Evolutionary conservation across 2,797 vertebrate species (phyloP).

Genomic region (Cynopterus sphinx): DNA sequence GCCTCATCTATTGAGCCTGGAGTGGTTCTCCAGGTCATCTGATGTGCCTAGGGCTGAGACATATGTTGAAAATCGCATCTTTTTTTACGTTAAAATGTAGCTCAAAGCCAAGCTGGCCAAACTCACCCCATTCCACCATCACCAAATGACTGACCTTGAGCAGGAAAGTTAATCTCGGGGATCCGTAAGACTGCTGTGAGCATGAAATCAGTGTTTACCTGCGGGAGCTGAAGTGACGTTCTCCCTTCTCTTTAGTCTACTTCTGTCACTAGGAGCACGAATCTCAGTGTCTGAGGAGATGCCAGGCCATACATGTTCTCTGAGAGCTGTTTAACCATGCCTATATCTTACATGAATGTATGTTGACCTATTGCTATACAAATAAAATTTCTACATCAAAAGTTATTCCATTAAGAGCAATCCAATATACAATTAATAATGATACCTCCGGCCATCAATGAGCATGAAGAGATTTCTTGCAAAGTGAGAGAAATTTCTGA

Average conservation of each 20-base stretch:
- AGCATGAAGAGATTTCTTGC: neutral
- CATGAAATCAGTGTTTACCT: neutral
- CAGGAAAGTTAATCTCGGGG: neutral
- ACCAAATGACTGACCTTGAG: neutral
- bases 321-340: neutral
- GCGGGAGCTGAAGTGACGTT: neutral
- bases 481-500: neutral
- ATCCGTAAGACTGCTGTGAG: neutral
- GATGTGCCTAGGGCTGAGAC: neutral
- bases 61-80: neutral
- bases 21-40: neutral
- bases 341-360: neutral
- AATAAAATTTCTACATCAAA: neutral
- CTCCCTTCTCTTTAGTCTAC: neutral
- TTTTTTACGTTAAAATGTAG: neutral
- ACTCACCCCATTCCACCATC: neutral
- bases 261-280: neutral
- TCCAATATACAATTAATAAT: neutral
- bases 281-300: neutral
- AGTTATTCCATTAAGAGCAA: neutral
- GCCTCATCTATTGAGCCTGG: neutral
- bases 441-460: neutral
- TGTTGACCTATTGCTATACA: neutral
- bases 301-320: neutral
- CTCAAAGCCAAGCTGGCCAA: neutral